Evolutionary conservation across 2,888 invertebrate species (phyloP).

Genomic region (Pollenia griseotomentosa): DNA sequence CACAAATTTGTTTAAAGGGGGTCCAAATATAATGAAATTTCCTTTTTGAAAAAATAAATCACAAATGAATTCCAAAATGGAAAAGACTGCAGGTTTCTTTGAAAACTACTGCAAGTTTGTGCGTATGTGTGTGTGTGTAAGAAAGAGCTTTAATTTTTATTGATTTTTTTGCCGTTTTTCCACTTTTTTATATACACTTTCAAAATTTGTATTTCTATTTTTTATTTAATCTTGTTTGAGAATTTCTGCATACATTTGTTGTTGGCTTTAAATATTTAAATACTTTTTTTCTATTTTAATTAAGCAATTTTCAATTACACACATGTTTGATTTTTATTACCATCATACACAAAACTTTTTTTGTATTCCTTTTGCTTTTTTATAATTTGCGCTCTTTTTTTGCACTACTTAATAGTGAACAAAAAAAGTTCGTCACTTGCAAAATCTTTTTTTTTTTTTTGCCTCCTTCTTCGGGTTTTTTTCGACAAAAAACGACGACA

Average conservation of each 20-base stretch:
- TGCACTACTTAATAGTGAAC: slow-evolving; percentile 70
- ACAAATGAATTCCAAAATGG: slow-evolving; percentile 7
- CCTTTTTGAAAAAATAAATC: neutral
- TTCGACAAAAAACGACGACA: slow-evolving; percentile 69
- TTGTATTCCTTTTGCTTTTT: slow-evolving; percentile 40
- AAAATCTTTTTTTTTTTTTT: slow-evolving; percentile 66
- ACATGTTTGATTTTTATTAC: slow-evolving; percentile 50
- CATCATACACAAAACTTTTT: slow-evolving; percentile 16
- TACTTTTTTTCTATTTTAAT: slow-evolving; percentile 25
- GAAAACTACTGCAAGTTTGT: neutral
- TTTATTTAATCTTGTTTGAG: neutral
- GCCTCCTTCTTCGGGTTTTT: slow-evolving; percentile 72
- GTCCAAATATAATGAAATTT: slow-evolving; percentile 5
- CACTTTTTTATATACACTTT: slow-evolving; percentile 22
- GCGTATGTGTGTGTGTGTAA: neutral
- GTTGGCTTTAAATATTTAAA: slow-evolving; percentile 9
- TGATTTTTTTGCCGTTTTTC: slow-evolving; percentile 53
- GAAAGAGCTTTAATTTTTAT: slow-evolving; percentile 30
- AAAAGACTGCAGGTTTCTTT: slow-evolving; percentile 26
- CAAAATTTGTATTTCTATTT: neutral
- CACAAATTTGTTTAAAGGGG: slow-evolving; percentile 21
- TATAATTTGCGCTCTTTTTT: slow-evolving; percentile 74
- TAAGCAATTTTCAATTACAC: slow-evolving; percentile 71
- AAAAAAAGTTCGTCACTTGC: slow-evolving; percentile 71
- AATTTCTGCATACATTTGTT: slow-evolving; percentile 12